These are phyloP conservation scores for Mus minutoides DNA, from an alignment of 2,797 vertebrate genomes.

Conservation along the genomic window DNA sequence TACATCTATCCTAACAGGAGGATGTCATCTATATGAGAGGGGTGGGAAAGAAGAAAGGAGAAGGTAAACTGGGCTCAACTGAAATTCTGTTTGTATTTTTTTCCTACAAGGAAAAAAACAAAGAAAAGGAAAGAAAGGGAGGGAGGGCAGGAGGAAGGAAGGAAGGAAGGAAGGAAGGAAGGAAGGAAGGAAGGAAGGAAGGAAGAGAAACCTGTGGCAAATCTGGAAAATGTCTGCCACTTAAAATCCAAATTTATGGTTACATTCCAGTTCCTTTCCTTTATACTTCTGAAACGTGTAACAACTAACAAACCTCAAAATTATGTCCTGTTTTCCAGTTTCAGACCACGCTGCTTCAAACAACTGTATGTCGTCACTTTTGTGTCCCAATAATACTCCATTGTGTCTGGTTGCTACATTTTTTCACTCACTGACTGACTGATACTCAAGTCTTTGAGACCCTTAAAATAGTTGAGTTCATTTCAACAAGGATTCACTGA, in stretches of 20 bases:
- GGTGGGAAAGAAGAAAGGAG: not conserved
- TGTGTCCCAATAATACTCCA: not conserved
- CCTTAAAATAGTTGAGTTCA: constrained; percentile 26
- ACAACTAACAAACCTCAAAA: not conserved
- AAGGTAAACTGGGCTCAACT: not conserved
- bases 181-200: no score
- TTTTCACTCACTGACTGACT: not conserved
- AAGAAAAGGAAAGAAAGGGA: not conserved
- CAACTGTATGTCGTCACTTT: not conserved
- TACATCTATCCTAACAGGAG: not conserved
- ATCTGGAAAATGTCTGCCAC: not conserved
- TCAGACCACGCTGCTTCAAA: not conserved
- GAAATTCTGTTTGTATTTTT: not conserved
- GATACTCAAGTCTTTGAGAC: not conserved
- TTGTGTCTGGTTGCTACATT: not conserved
- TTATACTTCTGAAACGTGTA: not conserved
- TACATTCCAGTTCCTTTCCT: constrained; percentile 26
- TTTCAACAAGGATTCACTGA: not conserved
- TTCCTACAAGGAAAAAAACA: not conserved
- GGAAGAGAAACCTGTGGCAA: not conserved
- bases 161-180: not conserved
- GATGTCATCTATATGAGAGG: not conserved
- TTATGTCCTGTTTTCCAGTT: not conserved
- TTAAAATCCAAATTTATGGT: not conserved
- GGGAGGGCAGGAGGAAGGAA: not conserved